These are phyloP conservation scores for Spisula subtruncata DNA, from an alignment of 2,888 invertebrate species.

Conservation along the genomic window DNA sequence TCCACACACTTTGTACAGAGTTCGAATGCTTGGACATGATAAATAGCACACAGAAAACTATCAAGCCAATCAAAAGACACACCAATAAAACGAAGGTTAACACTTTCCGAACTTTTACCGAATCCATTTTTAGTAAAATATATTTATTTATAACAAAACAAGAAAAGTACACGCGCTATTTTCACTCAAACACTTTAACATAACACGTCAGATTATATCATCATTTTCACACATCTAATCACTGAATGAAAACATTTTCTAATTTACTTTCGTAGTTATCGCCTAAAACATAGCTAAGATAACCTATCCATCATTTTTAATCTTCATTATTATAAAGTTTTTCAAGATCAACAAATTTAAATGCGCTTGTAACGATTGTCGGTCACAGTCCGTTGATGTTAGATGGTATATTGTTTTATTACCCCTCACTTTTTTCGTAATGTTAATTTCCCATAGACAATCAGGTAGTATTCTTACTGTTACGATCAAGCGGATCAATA, in stretches of 20 bases:
- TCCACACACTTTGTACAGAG: not conserved
- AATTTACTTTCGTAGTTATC: not conserved
- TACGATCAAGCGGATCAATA: too few relatives aligned
- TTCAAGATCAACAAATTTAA: not conserved
- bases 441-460: too few relatives aligned
- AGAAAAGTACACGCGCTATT: not conserved
- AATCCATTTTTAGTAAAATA: constrained; percentile 29
- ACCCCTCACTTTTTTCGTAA: too few relatives aligned
- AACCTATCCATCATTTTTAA: constrained; percentile 30
- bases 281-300: not conserved
- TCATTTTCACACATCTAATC: not conserved
- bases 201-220: not conserved
- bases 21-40: not conserved
- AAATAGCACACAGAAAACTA: constrained; percentile 40
- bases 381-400: not conserved
- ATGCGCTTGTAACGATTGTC: not conserved
- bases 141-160: not conserved
- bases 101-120: constrained; percentile 9
- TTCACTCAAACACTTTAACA: not conserved
- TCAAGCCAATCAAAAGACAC: constrained; percentile 1
- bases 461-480: too few relatives aligned
- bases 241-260: not conserved
- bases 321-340: constrained; percentile 4
- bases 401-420: not conserved
- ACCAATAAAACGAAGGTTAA: constrained; percentile 31